Base-by-base conservation (phyloP, 2,888 invertebrate genomes). In the Cephus spinipes region DNA sequence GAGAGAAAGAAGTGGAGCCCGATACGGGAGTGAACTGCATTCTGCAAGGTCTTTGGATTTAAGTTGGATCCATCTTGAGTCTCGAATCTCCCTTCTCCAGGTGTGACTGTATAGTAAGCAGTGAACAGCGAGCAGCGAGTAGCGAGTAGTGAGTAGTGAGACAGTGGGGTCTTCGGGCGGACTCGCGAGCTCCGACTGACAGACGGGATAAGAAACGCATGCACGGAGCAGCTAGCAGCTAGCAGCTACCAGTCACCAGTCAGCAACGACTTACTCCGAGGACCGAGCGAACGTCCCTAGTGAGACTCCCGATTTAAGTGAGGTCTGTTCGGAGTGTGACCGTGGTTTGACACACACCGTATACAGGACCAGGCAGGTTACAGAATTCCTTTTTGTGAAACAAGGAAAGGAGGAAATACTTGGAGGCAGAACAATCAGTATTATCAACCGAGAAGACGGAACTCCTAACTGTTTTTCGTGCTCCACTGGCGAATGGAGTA, bases 171-270 rank as follows among this genome's bases (percentile, higher is more conserved):
- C 71, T 71, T 71, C 71, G 71, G 71, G 71, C 71, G 71, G 31
- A 71, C 71, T 71, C 71, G 71, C 32, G 71, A 33, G 71, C 71
- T 11, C 33, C 71, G 71, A 33, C 71, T 78, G 75, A 85, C 87
- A 87, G 89, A 85, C 89, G 89, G 89, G 88, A 89, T 89, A 89
- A 88, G 89, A 88, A 90, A 89, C 87, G 87, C 89, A 87, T 88
- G 88, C 87, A 89, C 87, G 84, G 87, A 87, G 87, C 84, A 85
- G 83, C 85, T 82, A 86, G 87, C 87, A 84, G 86, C 85, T 86
- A 84, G 84, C 86, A 23, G 35, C 85, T 82, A 86, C 87, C 87
- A 84, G 86, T 85, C 87, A 84, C 84, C 86, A 85, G 84, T 85
- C 84, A 88, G 40, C 55, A 55, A 55, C 55, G 55, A 23, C 55